phyloP scores from a whole-genome alignment of 2,797 vertebrate genomes.

The Bryconaethiops microstoma region DNA sequence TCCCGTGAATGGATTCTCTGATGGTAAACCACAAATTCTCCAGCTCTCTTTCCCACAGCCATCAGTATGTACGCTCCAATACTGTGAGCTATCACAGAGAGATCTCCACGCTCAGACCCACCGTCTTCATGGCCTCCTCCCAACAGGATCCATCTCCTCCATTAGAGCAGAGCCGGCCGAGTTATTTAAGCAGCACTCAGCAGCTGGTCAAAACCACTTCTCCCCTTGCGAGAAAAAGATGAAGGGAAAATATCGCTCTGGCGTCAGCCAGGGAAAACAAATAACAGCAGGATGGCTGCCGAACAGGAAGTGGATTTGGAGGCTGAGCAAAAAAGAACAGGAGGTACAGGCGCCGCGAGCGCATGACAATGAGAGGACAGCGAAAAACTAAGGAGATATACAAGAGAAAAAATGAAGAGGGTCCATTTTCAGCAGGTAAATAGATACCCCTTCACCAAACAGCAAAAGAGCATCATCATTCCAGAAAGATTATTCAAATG shows the following conservation, averaged over 20 bases:
- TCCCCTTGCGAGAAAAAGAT: conserved; percentile 51
- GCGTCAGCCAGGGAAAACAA: conserved; percentile 27
- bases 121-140: conserved; percentile 17
- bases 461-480: conserved; percentile 4
- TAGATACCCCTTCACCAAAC: not conserved
- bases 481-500: not conserved
- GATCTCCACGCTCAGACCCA: not conserved
- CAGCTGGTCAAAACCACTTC: conserved; percentile 47
- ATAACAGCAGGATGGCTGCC: conserved; percentile 44
- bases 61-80: not conserved
- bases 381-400: not conserved
- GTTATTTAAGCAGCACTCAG: conserved; percentile 45
- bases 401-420: conserved; percentile 2
- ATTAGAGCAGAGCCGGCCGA: conserved; percentile 23
- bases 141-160: conserved; percentile 28
- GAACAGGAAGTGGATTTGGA: conserved; percentile 44
- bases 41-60: not conserved
- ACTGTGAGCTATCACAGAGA: not conserved
- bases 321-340: conserved; percentile 33
- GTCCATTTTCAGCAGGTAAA: not conserved
- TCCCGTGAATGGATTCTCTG: not conserved
- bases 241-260: conserved; percentile 42
- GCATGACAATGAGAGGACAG: conserved; percentile 27
- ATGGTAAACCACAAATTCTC: conserved; percentile 4
- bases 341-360: not conserved